Evolutionary conservation across 2,888 invertebrate genomes (phyloP).

Genomic region (Sminthurides aquaticus): DNA sequence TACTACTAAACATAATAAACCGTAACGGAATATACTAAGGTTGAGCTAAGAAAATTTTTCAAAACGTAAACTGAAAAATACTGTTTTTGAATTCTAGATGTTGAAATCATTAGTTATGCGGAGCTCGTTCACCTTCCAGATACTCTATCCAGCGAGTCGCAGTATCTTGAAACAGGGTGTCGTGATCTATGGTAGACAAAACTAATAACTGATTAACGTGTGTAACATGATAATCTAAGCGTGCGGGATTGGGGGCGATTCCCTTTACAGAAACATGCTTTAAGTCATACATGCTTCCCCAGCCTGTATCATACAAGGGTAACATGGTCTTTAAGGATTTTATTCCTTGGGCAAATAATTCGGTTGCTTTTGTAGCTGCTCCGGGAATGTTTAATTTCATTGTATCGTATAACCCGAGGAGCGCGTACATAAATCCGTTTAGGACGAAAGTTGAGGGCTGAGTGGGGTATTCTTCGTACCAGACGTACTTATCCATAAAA

Average conservation of each 20-base stretch:
- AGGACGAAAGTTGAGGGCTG: conserved; percentile 88
- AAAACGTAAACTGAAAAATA: too few relatives aligned
- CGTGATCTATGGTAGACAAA: conserved; percentile 52
- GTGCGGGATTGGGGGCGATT: conserved; percentile 84
- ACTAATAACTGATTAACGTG: conserved; percentile 58
- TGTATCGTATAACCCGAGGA: conserved; percentile 93
- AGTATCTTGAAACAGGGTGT: conserved; percentile 70
- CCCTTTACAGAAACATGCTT: conserved; percentile 77
- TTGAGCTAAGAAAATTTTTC: too few relatives aligned
- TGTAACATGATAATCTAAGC: conserved; percentile 98
- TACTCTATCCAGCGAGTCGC: conserved; percentile 91
- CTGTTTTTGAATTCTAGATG: too few relatives aligned
- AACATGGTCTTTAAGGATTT: conserved; percentile 76
- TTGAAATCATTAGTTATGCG: conserved; percentile 84
- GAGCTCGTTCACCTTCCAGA: conserved; percentile 87
- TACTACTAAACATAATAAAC: too few relatives aligned
- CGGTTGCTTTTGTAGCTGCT: conserved; percentile 60
- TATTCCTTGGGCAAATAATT: conserved; percentile 61
- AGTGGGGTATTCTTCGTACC: conserved; percentile 99
- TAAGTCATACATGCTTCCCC: conserved; percentile 91
- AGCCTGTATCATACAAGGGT: conserved; percentile 79
- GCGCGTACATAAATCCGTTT: conserved; percentile 96
- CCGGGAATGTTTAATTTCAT: conserved; percentile 67
- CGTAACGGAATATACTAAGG: too few relatives aligned
- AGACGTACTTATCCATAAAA: conserved; percentile 77